Conservation (phyloP, 2,888 invertebrate genomes). For the Chrysina gloriosa region DNA sequence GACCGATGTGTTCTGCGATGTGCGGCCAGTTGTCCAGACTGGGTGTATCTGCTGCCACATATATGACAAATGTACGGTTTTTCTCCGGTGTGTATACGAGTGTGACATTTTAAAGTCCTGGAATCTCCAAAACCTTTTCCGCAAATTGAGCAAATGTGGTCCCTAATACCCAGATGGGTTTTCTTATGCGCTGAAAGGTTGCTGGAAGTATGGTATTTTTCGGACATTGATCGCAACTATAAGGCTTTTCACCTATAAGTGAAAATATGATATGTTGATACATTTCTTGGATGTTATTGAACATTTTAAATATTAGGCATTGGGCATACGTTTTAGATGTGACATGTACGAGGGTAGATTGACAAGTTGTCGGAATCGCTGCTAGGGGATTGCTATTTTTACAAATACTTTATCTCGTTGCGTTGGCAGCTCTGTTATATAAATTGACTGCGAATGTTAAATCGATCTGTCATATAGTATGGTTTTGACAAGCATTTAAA, state of each 20-base stretch:
- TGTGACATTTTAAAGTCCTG: constrained; percentile 59
- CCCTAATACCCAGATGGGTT: constrained; percentile 58
- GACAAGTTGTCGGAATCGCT: no score
- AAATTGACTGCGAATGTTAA: no score
- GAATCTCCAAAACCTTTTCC: constrained; percentile 60
- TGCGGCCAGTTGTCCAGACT: constrained; percentile 60
- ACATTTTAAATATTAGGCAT: no score
- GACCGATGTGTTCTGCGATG: constrained; percentile 57
- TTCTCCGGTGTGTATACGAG: constrained; percentile 61
- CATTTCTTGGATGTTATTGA: no score
- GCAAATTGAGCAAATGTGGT: constrained; percentile 59
- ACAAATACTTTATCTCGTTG: no score
- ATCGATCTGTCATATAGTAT: no score
- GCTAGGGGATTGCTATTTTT: no score
- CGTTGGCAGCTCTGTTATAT: no score
- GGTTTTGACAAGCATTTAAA: no score
- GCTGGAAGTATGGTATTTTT: constrained; percentile 62
- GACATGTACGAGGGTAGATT: no score
- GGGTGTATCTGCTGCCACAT: constrained; percentile 60
- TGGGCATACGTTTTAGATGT: no score
- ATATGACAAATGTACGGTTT: constrained; percentile 59
- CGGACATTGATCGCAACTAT: constrained; percentile 58
- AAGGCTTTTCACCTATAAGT: constrained; percentile 59
- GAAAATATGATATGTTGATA: constrained; percentile 39
- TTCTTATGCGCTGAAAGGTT: constrained; percentile 61